Percentiles rank a stretch among this genome's conserved stretches.
Evolutionary conservation across 2,888 invertebrate genomes (phyloP).

Genomic region (Tachystola acroxantha): DNA sequence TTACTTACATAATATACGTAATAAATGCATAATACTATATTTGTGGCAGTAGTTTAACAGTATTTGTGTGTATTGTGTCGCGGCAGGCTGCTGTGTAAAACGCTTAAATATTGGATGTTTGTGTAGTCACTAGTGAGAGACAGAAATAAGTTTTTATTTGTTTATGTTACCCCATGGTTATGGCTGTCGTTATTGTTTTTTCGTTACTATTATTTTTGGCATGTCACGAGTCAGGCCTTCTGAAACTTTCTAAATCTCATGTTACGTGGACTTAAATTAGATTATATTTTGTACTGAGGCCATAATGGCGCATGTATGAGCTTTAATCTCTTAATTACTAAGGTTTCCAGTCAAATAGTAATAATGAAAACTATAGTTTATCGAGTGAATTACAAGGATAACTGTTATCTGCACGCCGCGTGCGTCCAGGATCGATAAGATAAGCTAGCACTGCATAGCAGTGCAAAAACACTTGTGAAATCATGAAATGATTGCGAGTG

Average conservation of each 20-base stretch:
- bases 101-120: conserved; percentile 70
- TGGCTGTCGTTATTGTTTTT: conserved; percentile 53
- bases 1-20: conserved; percentile 58
- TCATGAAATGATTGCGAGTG: conserved; percentile 14
- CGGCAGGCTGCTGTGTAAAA: conserved; percentile 58
- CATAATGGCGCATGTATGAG: conserved; percentile 32
- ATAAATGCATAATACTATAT: conserved; percentile 63
- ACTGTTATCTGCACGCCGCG: conserved; percentile 29
- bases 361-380: neutral
- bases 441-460: conserved; percentile 17
- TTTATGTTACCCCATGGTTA: conserved; percentile 64
- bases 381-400: conserved; percentile 15
- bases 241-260: conserved; percentile 39
- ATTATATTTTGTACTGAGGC: conserved; percentile 20
- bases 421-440: conserved; percentile 42
- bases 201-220: conserved; percentile 55
- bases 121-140: conserved; percentile 45
- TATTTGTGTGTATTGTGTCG: conserved; percentile 55
- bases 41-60: conserved; percentile 71
- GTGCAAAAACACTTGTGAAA: conserved; percentile 18
- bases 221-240: conserved; percentile 39
- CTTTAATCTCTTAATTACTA: conserved; percentile 42
- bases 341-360: conserved; percentile 33
- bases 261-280: conserved; percentile 19
- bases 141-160: conserved; percentile 68